These are phyloP conservation scores for Hephaestus fuliginosus DNA, from an alignment of 2,797 vertebrate genomes.

Conservation along the genomic window DNA sequence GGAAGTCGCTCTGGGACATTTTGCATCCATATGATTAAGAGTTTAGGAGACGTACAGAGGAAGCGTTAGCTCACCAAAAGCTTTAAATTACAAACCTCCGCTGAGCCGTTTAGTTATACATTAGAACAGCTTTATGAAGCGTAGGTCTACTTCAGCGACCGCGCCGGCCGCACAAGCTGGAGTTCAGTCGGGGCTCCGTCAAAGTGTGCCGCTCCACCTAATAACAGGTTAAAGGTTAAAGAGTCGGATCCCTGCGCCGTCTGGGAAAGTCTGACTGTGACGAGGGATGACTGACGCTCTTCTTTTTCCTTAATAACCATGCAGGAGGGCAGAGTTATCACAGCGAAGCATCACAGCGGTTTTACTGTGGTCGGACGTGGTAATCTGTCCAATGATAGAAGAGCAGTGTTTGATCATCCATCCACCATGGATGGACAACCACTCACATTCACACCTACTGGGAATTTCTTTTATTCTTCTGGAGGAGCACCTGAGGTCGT, in stretches of 20 bases:
- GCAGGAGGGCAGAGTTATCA: conserved; percentile 12
- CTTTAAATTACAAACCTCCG: conserved; percentile 45
- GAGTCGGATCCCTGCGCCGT: neutral
- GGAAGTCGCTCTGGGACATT: conserved; percentile 8
- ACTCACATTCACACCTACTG: too few species aligned
- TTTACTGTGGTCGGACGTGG: neutral
- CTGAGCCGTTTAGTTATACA: conserved; percentile 18
- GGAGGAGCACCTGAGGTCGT: too few species aligned
- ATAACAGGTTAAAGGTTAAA: conserved; percentile 19
- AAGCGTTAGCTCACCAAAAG: conserved; percentile 24
- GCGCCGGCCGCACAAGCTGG: neutral
- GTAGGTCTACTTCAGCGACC: neutral
- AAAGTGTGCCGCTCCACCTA: neutral
- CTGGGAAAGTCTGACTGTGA: conserved; percentile 27
- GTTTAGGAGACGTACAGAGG: conserved; percentile 21
- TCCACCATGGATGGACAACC: neutral
- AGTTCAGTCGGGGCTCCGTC: neutral
- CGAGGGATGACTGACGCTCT: conserved; percentile 8
- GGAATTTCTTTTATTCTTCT: too few species aligned
- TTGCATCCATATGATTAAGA: conserved; percentile 26
- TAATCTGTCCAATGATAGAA: neutral
- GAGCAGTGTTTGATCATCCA: neutral
- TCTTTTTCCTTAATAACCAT: conserved; percentile 21
- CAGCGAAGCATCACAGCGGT: neutral
- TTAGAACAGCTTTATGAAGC: neutral